A percentile compares a stretch with the other conserved stretches of the same genome.
phyloP scores from a whole-genome alignment of 1,140 invertebrate species.

The Drosophila aff. region DNA sequence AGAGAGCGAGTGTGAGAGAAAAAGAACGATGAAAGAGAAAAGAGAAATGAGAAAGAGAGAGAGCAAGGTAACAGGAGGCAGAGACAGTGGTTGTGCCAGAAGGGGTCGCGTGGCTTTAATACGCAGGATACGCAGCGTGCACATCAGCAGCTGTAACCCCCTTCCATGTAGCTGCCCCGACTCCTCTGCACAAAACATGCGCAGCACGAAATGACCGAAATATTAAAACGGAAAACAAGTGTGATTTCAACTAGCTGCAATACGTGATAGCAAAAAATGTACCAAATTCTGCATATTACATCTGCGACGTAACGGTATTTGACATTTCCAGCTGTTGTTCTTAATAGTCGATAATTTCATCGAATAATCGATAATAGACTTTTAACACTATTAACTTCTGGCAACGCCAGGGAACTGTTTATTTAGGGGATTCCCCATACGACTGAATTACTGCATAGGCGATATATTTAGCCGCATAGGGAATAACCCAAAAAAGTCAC shows the following conservation, averaged over 20 bases:
- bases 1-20: background rate
- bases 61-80: constrained; percentile 1
- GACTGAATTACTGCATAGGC: background rate
- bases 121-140: constrained; percentile 27
- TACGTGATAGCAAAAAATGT: background rate
- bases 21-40: background rate
- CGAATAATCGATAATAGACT: background rate
- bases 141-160: constrained; percentile 14
- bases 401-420: background rate
- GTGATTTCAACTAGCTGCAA: background rate
- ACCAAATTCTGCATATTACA: background rate
- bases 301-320: background rate
- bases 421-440: background rate
- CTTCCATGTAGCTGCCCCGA: constrained; percentile 1
- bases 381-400: background rate
- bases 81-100: background rate
- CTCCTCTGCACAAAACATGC: constrained; percentile 42
- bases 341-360: background rate
- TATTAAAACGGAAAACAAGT: constrained; percentile 28
- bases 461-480: too few species aligned
- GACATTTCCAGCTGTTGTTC: background rate
- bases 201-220: constrained; percentile 27
- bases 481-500: too few species aligned
- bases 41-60: background rate
- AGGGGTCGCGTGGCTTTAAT: background rate